Base-by-base conservation (phyloP, 1,140 invertebrate genomes). In the Zaprionus kolodkinae region DNA sequence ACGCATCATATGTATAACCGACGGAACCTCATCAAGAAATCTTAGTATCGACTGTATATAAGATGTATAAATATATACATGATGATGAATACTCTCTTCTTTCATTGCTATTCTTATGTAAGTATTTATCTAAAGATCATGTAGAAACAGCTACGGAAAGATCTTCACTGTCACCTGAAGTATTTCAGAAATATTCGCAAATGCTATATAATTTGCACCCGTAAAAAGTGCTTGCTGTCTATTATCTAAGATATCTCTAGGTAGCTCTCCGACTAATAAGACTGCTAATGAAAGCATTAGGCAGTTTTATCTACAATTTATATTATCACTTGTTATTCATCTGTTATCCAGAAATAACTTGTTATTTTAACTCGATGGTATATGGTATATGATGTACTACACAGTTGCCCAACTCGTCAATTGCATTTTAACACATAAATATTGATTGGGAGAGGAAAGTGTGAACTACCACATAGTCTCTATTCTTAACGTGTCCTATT, bases 261-360 rank as follows among this genome's bases (percentile, higher is more conserved):
- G 3, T 11, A 10, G 2, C 21, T 27, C 3, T 30, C 1, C 13
- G 3, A 12, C 21, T 30, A 43, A 43, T 27, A 13, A 25, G 25
- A 12, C 11, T 33, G 13, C 0, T 56, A 36, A 64, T 57, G 35
- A 48, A 15, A 57, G 21, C 50, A 52, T 54, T 43, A 38, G 48
- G 21, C 25, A 43, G 15, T 52, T 52, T 36, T 50, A 56, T 59
- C 56, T 40, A 70, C 64, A 50, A 48, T 13, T 57, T 66, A 52
- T 54, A 70, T 76, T 78, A 71, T 21, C 62, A 56, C 62, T 48
- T 60, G 11, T n/a, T 45, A 33, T 40, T 62, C 68, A 15, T 40
- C n/a, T 21, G 55, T 30, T 21, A 27, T 76, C 76, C 62, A 78
- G 66, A 76, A 66, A 61, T 57, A 78, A 78, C 72, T 65, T 71